Percentiles rank a stretch among this genome's conserved stretches.
phyloP scores from a whole-genome alignment of 2,888 invertebrate species.

The Sarcophaga carnaria region DNA sequence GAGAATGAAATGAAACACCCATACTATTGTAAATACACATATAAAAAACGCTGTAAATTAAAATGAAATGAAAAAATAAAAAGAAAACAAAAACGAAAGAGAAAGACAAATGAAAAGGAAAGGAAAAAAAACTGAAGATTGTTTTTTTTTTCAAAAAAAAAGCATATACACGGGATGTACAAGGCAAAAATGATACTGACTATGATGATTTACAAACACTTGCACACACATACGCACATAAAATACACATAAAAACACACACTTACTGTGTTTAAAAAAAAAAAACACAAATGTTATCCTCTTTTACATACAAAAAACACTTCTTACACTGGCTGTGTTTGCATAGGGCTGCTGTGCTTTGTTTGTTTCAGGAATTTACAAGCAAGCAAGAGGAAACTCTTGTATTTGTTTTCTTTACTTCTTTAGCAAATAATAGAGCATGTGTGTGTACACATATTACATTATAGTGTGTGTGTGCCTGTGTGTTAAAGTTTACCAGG shows the following conservation, averaged over 20 bases:
- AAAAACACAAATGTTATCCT: no score
- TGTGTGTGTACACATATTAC: background rate
- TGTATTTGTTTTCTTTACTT: no score
- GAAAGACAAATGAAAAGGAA: background rate
- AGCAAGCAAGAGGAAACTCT: no score
- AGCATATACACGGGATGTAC: conserved; percentile 31
- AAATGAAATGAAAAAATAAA: conserved; percentile 13
- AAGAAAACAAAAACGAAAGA: background rate
- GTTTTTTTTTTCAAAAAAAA: background rate
- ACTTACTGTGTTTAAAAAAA: background rate
- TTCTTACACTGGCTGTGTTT: no score
- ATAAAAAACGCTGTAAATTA: background rate
- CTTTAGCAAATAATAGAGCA: background rate
- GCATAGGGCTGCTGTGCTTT: no score
- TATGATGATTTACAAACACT: conserved; percentile 11
- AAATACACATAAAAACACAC: conserved; percentile 38
- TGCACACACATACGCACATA: conserved; percentile 41
- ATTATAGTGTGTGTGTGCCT: background rate
- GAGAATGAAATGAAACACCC: background rate
- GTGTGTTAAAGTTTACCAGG: background rate
- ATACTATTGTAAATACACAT: background rate
- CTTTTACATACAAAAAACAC: no score
- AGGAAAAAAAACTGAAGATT: background rate
- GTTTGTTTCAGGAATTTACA: background rate
- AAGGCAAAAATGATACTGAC: background rate